Percentiles rank a stretch among this genome's conserved stretches.
phyloP scores from a whole-genome alignment of 2,113 vertebrate species.

The Rallus limicola region DNA sequence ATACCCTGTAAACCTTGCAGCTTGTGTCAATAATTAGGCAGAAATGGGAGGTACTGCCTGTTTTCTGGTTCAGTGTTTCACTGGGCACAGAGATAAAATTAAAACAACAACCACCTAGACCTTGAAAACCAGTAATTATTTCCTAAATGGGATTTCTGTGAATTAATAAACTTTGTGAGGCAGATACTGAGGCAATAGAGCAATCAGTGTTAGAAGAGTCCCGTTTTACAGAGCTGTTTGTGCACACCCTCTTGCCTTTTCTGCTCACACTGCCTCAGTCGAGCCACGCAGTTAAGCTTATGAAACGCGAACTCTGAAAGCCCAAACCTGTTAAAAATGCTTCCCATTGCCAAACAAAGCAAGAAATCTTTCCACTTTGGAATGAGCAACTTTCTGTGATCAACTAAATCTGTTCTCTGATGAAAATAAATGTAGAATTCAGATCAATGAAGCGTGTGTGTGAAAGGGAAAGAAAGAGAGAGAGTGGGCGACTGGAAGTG shows the following conservation, averaged over 20 bases:
- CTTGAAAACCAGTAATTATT: background rate
- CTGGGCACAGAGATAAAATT: background rate
- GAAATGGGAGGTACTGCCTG: background rate
- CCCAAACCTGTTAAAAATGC: constrained; percentile 20
- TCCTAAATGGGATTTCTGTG: background rate
- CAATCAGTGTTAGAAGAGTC: background rate
- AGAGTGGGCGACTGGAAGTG: constrained; percentile 11
- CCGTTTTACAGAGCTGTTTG: background rate
- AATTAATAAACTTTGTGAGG: constrained; percentile 3
- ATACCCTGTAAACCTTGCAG: background rate
- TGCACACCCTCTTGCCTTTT: background rate
- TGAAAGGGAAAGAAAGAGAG: background rate
- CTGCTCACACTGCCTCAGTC: background rate
- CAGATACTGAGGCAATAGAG: background rate
- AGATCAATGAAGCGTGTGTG: background rate
- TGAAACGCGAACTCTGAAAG: constrained; percentile 49
- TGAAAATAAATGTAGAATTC: constrained; percentile 40
- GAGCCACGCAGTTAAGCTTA: background rate
- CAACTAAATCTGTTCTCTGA: constrained; percentile 33
- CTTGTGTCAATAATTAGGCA: background rate
- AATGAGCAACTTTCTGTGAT: constrained; percentile 15
- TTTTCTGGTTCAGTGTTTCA: constrained; percentile 6
- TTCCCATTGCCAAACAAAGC: constrained; percentile 50
- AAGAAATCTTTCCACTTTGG: constrained; percentile 43
- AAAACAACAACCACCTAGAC: background rate